Conservation (phyloP, 2,888 invertebrate species). For the Phyllotreta striolata region DNA sequence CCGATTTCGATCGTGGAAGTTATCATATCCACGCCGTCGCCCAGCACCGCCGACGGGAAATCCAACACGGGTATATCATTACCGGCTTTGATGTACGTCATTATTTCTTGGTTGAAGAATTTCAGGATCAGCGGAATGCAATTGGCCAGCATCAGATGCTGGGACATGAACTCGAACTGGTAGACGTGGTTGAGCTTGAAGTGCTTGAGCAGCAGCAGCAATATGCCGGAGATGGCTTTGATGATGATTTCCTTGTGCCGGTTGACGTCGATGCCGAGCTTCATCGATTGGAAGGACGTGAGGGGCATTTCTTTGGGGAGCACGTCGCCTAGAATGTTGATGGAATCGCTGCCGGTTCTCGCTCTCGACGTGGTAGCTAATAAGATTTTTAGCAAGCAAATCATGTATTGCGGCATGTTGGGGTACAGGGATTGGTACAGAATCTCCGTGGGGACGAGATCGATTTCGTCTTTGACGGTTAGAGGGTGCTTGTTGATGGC, state of each 20-base stretch:
- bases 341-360: slow-evolving; percentile 97
- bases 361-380: slow-evolving; percentile 98
- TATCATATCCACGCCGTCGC: slow-evolving; percentile 87
- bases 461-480: slow-evolving; percentile 81
- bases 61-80: slow-evolving; percentile 93
- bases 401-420: slow-evolving; percentile 97
- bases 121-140: slow-evolving; percentile 98
- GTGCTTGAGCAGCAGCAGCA: slow-evolving; percentile 93
- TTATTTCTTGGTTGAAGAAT: slow-evolving; percentile 98
- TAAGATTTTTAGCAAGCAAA: slow-evolving; percentile 94
- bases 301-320: slow-evolving; percentile 97
- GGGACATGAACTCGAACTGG: slow-evolving; percentile 99
- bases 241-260: slow-evolving; percentile 99
- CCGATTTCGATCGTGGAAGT: slow-evolving; percentile 93
- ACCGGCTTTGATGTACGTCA: slow-evolving; percentile 93
- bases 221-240: slow-evolving; percentile 91
- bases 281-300: slow-evolving; percentile 93
- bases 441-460: slow-evolving; percentile 84
- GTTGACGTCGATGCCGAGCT: slow-evolving; percentile 96
- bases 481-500: slow-evolving; percentile 91
- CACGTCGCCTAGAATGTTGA: slow-evolving; percentile 98
- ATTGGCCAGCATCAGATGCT: slow-evolving; percentile 98
- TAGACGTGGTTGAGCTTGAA: slow-evolving; percentile 97
- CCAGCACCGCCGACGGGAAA: slow-evolving; percentile 95
- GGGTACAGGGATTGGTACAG: slow-evolving; percentile 95